phyloP scores from a whole-genome alignment of 2,797 vertebrate species.

The Typhlichthys subterraneus region DNA sequence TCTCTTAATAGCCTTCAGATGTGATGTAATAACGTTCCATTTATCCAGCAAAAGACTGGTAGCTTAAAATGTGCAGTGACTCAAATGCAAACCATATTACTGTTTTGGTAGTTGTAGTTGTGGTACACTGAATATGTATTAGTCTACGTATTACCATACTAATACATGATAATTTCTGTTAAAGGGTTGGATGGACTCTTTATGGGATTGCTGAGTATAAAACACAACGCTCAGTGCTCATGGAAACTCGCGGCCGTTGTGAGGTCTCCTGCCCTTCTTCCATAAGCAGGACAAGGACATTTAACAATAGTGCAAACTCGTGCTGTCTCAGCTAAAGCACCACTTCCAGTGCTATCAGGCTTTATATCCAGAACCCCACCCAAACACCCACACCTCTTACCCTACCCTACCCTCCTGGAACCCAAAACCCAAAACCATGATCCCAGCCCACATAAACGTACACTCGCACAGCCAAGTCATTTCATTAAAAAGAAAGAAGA shows the following conservation, averaged over 20 bases:
- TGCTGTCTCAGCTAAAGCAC: slow-evolving; percentile 84
- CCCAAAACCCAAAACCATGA: slow-evolving; percentile 60
- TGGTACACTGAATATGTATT: slow-evolving; percentile 51
- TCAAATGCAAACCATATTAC: slow-evolving; percentile 46
- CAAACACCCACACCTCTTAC: slow-evolving; percentile 43
- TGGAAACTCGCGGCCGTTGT: slow-evolving; percentile 75
- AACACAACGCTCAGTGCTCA: slow-evolving; percentile 65
- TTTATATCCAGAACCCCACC: slow-evolving; percentile 73
- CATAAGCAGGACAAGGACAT: slow-evolving; percentile 78
- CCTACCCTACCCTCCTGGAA: slow-evolving; percentile 63
- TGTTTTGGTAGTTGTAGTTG: slow-evolving; percentile 70
- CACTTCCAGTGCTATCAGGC: slow-evolving; percentile 84
- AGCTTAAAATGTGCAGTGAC: slow-evolving; percentile 64
- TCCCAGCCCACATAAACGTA: slow-evolving; percentile 27
- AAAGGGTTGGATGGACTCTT: slow-evolving; percentile 64
- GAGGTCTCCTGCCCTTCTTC: slow-evolving; percentile 71
- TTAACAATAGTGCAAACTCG: slow-evolving; percentile 85
- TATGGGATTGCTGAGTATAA: slow-evolving; percentile 60
- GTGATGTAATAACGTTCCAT: slow-evolving; percentile 40
- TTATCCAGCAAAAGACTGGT: slow-evolving; percentile 56
- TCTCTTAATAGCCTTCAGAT: slow-evolving; percentile 60
- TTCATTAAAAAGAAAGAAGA: slow-evolving; percentile 7
- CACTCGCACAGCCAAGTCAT: slow-evolving; percentile 9
- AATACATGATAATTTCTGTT: slow-evolving; percentile 56
- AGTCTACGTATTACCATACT: slow-evolving; percentile 48